Evolutionary conservation across 1,140 invertebrate genomes (phyloP).

Genomic region (Eueides isabella): DNA sequence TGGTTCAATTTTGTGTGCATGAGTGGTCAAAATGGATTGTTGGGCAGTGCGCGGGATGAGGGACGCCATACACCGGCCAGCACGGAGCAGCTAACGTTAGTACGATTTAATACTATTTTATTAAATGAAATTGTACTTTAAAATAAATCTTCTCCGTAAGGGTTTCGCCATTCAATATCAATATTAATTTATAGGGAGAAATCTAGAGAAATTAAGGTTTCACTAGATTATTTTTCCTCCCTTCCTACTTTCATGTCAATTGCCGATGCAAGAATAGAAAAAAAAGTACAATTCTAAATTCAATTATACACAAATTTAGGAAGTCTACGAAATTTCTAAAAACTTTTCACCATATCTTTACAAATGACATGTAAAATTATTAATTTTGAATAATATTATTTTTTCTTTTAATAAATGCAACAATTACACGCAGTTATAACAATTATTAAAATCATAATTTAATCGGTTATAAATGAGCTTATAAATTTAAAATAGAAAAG

Average conservation of each 20-base stretch:
- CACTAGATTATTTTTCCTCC: background rate
- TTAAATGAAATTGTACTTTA: background rate
- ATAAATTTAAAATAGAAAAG: no score
- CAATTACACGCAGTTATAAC: no score
- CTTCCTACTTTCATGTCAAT: background rate
- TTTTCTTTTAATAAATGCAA: no score
- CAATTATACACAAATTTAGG: no score
- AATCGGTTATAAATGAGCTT: no score
- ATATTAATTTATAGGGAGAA: background rate
- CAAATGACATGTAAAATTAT: no score
- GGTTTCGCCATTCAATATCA: background rate
- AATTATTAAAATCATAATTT: no score
- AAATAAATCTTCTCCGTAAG: background rate
- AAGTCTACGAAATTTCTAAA: no score
- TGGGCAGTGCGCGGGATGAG: constrained; percentile 65
- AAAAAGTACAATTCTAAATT: background rate
- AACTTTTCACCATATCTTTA: no score
- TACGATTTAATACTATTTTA: constrained; percentile 20
- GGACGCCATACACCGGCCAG: constrained; percentile 75
- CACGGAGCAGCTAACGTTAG: constrained; percentile 78
- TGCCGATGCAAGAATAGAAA: background rate
- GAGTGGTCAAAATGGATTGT: constrained; percentile 69
- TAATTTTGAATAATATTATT: no score
- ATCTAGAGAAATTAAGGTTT: background rate
- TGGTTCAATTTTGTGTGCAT: constrained; percentile 69